Evolutionary conservation across 2,113 vertebrate species (phyloP).

Genomic region (Thymallus thymallus): DNA sequence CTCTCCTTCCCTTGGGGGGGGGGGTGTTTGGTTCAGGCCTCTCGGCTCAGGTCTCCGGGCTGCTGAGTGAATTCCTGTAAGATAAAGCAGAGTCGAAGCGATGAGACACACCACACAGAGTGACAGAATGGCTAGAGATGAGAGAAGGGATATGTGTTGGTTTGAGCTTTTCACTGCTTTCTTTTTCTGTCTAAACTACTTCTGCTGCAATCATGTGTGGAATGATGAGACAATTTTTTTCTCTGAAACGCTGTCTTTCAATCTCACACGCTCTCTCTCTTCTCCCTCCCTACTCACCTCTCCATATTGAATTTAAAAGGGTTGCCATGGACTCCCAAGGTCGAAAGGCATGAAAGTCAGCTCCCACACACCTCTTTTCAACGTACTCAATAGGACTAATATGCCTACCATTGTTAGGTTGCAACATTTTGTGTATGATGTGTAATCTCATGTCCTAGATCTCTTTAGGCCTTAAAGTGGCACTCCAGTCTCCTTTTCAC

Average conservation of each 20-base stretch:
- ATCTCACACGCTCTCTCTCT: constrained; percentile 13
- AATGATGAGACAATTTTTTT: constrained; percentile 35
- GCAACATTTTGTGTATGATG: too few species aligned
- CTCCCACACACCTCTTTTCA: constrained; percentile 42
- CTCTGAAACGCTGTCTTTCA: constrained; percentile 29
- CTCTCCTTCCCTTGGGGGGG: constrained; percentile 49
- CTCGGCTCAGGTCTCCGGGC: constrained; percentile 56
- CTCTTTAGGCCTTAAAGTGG: too few species aligned
- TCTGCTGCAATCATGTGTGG: constrained; percentile 39
- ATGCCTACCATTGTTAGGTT: too few species aligned
- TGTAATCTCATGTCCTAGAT: too few species aligned
- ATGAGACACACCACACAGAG: constrained; percentile 48
- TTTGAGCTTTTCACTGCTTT: constrained; percentile 33
- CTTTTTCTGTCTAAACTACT: constrained; percentile 35
- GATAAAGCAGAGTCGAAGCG: constrained; percentile 63
- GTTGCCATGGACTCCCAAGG: constrained; percentile 64
- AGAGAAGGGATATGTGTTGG: constrained; percentile 51
- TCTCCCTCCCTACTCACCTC: constrained; percentile 3
- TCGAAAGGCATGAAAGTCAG: constrained; percentile 40
- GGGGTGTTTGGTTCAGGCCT: constrained; percentile 58
- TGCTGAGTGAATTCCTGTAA: constrained; percentile 66
- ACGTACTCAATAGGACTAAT: background rate
- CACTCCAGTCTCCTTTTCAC: too few species aligned
- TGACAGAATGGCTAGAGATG: constrained; percentile 35
- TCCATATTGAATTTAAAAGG: constrained; percentile 52